phyloP scores from a whole-genome alignment of 2,888 invertebrate species.

The Mechanitis mazaeus region DNA sequence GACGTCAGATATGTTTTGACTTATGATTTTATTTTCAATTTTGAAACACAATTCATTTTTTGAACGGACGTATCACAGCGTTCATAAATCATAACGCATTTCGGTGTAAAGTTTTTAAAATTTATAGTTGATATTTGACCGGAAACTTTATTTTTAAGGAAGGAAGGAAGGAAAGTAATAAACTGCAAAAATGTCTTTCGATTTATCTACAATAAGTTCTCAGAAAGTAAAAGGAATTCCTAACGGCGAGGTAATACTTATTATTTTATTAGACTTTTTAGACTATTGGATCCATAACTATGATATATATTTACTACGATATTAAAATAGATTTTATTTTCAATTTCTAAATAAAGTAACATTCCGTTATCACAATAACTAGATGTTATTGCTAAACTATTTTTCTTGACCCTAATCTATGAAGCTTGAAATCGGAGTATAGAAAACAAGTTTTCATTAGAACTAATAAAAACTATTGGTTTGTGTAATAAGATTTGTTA shows the following conservation, averaged over 20 bases:
- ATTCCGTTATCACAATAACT: too few relatives aligned
- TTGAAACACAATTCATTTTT: conserved; percentile 2
- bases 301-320: not conserved
- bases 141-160: not conserved
- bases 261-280: not conserved
- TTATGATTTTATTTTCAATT: not conserved
- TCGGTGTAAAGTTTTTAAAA: conserved; percentile 1
- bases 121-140: not conserved
- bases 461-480: too few relatives aligned
- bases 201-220: conserved; percentile 52
- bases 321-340: not conserved
- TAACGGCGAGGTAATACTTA: conserved; percentile 52
- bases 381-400: too few relatives aligned
- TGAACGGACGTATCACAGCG: not conserved
- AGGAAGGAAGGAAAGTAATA: conserved; percentile 5
- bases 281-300: not conserved
- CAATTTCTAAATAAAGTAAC: not conserved
- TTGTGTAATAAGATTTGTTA: too few relatives aligned
- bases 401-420: conserved; percentile 11
- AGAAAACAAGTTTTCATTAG: too few relatives aligned
- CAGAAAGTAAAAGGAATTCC: conserved; percentile 61
- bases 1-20: not conserved
- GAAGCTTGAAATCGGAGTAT: conserved; percentile 21
- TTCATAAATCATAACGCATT: not conserved
- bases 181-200: conserved; percentile 38